Conservation (phyloP, 2,888 invertebrate species). For the Rhagonycha fulva region DNA sequence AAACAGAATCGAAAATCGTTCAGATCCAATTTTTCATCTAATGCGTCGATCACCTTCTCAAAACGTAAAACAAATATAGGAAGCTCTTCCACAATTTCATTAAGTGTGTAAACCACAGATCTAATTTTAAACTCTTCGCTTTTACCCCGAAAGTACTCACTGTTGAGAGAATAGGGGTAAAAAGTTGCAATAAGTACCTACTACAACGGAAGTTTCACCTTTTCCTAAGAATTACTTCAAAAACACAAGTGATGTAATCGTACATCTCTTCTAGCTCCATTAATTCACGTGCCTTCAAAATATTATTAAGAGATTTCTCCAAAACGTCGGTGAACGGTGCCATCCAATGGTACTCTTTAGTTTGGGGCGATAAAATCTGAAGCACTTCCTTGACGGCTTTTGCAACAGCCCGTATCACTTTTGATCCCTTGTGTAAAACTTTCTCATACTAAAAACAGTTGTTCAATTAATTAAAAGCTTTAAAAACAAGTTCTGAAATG, state of each 20-base stretch:
- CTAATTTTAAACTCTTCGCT: conserved; percentile 62
- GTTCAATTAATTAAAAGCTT: background rate
- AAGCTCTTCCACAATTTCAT: conserved; percentile 66
- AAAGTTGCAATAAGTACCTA: background rate
- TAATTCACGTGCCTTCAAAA: conserved; percentile 61
- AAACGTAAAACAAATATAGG: conserved; percentile 64
- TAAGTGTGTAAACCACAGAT: conserved; percentile 64
- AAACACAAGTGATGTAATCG: conserved; percentile 59
- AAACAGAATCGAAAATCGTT: conserved; percentile 67
- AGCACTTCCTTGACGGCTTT: conserved; percentile 55
- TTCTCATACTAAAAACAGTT: conserved; percentile 7
- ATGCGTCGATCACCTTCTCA: conserved; percentile 64
- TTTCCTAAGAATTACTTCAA: conserved; percentile 60
- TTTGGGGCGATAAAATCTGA: conserved; percentile 48
- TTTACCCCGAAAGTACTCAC: conserved; percentile 66
- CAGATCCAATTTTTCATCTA: conserved; percentile 67
- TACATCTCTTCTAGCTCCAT: conserved; percentile 61
- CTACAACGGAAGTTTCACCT: conserved; percentile 54
- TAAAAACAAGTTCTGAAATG: background rate
- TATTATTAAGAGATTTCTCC: conserved; percentile 46
- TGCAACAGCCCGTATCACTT: background rate
- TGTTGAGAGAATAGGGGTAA: conserved; percentile 41
- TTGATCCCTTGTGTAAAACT: background rate
- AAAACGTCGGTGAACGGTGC: conserved; percentile 44
- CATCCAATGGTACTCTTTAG: conserved; percentile 40